Percentiles rank a stretch among this genome's conserved stretches.
phyloP scores from a whole-genome alignment of 2,888 invertebrate genomes.

The Stegophylla sp. region DNA sequence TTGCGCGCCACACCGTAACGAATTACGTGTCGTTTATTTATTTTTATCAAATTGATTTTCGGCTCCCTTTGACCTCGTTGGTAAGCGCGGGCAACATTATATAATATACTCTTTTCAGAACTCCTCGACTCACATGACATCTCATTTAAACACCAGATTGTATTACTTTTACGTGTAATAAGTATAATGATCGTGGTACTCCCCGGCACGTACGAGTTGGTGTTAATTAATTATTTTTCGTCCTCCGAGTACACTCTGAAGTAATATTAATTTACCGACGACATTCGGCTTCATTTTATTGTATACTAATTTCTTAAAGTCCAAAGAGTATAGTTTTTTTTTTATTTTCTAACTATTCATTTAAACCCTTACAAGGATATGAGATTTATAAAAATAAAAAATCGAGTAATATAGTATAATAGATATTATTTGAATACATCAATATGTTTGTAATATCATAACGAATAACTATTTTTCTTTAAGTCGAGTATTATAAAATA shows the following conservation, averaged over 20 bases:
- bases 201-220: background rate
- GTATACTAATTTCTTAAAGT: background rate
- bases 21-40: background rate
- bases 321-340: too few relatives aligned
- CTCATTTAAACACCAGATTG: background rate
- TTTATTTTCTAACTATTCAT: background rate
- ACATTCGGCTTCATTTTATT: background rate
- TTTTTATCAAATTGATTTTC: background rate
- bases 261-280: background rate
- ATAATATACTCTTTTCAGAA: background rate
- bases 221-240: conserved; percentile 1
- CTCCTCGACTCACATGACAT: background rate
- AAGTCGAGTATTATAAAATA: background rate
- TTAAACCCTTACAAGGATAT: background rate
- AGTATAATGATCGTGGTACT: background rate
- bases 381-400: background rate
- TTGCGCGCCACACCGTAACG: too few relatives aligned
- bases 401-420: too few relatives aligned
- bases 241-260: background rate
- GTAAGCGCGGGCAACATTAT: too few relatives aligned
- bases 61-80: background rate
- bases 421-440: background rate
- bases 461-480: background rate
- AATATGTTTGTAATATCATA: background rate
- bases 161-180: background rate